A percentile compares a stretch with the other conserved stretches of the same genome.
phyloP scores from a whole-genome alignment of 2,797 vertebrate species.

The Acestrorhynchus altus region DNA sequence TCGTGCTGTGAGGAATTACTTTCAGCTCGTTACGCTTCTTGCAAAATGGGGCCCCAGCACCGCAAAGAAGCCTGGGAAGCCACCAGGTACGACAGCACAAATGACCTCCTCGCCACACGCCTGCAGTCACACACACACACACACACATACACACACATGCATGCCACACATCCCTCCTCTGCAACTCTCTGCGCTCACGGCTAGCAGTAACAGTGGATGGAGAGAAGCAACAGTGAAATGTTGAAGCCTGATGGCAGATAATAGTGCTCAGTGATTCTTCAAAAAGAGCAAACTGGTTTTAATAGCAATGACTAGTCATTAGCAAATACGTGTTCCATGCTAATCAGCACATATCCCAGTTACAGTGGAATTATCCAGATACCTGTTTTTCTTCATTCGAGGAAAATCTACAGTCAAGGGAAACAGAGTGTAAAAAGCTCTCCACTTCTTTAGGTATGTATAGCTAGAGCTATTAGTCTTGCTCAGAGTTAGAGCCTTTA shows the following conservation, averaged over 20 bases:
- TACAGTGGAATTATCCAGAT: background rate
- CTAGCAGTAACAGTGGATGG: background rate
- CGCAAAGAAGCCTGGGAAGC: constrained; percentile 62
- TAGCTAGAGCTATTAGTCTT: background rate
- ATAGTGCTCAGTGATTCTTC: constrained; percentile 25
- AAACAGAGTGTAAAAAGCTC: background rate
- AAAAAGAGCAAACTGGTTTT: constrained; percentile 18
- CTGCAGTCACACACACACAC: background rate
- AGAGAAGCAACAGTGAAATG: constrained; percentile 22
- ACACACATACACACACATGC: constrained; percentile 18
- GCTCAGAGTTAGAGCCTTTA: background rate
- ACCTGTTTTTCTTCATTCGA: background rate
- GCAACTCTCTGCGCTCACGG: constrained; percentile 1
- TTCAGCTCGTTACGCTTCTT: constrained; percentile 69
- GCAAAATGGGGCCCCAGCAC: constrained; percentile 58
- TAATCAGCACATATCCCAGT: constrained; percentile 10
- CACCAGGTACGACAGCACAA: constrained; percentile 48
- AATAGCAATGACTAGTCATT: constrained; percentile 29
- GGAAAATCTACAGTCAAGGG: background rate
- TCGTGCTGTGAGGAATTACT: constrained; percentile 73
- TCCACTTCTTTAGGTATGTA: background rate
- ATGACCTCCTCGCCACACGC: constrained; percentile 43
- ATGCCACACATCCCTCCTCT: constrained; percentile 11
- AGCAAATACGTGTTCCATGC: constrained; percentile 23
- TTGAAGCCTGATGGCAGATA: constrained; percentile 11